Evolutionary conservation across 2,113 vertebrate genomes (phyloP).

Genomic region (Zeus faber): DNA sequence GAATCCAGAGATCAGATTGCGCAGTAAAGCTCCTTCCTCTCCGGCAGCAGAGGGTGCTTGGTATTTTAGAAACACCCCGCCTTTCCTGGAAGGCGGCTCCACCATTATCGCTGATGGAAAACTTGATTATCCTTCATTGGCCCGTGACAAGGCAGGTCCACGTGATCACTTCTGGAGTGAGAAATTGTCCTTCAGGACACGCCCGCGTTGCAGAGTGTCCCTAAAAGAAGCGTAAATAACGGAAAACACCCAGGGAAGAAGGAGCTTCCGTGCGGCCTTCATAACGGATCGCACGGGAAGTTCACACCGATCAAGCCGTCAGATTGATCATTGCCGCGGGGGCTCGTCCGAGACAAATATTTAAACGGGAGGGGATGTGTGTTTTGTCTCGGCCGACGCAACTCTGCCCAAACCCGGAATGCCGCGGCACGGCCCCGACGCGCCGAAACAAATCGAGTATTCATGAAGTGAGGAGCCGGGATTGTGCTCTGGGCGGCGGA

Average conservation of each 20-base stretch:
- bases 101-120: background rate
- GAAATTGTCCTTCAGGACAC: background rate
- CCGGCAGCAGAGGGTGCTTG: too few relatives aligned
- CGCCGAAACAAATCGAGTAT: slow-evolving; percentile 12
- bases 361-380: background rate
- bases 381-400: background rate
- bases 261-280: background rate
- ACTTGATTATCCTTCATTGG: background rate
- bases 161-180: background rate
- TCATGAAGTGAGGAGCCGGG: slow-evolving; percentile 17
- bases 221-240: background rate
- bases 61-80: too few relatives aligned
- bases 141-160: background rate
- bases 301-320: background rate
- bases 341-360: background rate
- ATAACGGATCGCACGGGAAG: background rate
- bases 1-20: background rate
- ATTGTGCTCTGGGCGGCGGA: slow-evolving; percentile 27
- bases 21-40: background rate
- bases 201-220: background rate
- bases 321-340: background rate
- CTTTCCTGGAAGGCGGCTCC: background rate
- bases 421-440: background rate
- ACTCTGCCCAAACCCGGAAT: background rate
- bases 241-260: too few relatives aligned